Conservation (phyloP, 2,113 vertebrate genomes). For the Calidris pugnax region DNA sequence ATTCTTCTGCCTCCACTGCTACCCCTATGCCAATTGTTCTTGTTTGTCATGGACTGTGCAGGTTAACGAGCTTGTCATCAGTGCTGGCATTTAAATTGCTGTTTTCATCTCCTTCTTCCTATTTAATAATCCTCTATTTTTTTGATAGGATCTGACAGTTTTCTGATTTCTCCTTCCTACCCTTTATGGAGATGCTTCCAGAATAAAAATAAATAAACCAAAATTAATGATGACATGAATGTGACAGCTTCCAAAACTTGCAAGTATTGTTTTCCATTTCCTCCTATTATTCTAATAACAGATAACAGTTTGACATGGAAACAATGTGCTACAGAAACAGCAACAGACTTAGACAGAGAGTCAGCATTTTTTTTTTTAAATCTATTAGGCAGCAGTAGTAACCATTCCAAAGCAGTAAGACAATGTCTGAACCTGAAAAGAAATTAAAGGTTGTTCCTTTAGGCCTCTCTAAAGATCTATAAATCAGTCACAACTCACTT, state of each 20-base stretch:
- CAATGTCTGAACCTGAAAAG: neutral
- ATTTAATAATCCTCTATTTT: neutral
- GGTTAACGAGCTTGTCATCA: slow-evolving; percentile 5
- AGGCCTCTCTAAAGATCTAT: neutral
- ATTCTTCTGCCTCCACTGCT: neutral
- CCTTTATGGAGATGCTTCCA: neutral
- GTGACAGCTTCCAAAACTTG: slow-evolving; percentile 26
- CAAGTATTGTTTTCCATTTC: neutral
- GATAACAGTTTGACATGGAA: neutral
- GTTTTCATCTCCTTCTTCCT: neutral
- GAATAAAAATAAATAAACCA: slow-evolving; percentile 15
- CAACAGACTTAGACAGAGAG: neutral
- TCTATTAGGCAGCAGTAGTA: neutral
- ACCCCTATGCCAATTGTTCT: neutral
- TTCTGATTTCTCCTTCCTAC: slow-evolving; percentile 17
- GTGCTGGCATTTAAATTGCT: slow-evolving; percentile 26
- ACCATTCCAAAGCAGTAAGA: neutral
- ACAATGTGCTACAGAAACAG: neutral
- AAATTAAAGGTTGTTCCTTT: neutral
- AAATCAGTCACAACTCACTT: neutral
- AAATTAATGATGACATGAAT: slow-evolving; percentile 23
- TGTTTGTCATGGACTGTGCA: neutral
- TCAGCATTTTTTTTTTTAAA: neutral
- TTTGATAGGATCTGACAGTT: slow-evolving; percentile 11
- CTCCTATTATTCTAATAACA: neutral